Evolutionary conservation across 2,797 vertebrate genomes (phyloP), one percentile per base, ranked within the genome.

Genomic region (Zenarchopterus dispar): DNA sequence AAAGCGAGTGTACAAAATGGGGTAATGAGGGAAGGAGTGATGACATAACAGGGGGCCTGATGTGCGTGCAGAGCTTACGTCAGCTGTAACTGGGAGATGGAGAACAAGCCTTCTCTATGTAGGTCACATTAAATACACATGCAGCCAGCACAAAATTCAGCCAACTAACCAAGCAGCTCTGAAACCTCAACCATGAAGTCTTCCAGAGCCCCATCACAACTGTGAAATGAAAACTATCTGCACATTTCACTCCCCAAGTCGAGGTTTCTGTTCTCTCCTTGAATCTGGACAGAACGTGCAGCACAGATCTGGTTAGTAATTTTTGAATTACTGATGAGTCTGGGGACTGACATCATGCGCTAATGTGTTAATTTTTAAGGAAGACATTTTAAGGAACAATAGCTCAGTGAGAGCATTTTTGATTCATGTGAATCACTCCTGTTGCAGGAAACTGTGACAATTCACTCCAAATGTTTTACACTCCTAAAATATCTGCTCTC

Each of bases 111-210:
- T 66, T 77, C 68, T 62, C 79, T 91, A 93, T 91, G 87, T 92
- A 93, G 92, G 93, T 93, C 92, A 90, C 89, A 92, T 92, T 88
- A 86, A 91, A 90, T 89, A 91, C 81, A 80, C 86, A 87, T 88
- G 83, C 78, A 47, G 70, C 71, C 50, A 51, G 70, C 67, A 63
- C 73, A 72, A 52, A 86, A 87, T 72, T 74, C 78, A 81, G 80
- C 76, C 77, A 83, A 78, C 63, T 80, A 86, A 80, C 36, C 36
- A 5, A 39, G 36, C 36, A 2, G 36, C 11, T 7, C 0, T 41
- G 49, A 75, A 73, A 72, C 67, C 75, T 57, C 78, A 54, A 41
- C 70, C 70, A 72, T 58, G n/a, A 69, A 61, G 47, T 53, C 44
- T 18, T 62, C n/a, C 33, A 51, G n/a, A 8, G 48, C 54, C 31